Evolutionary conservation across 2,888 invertebrate genomes (phyloP), one percentile per base, ranked within the genome.

Genomic region (Netelia virgata): DNA sequence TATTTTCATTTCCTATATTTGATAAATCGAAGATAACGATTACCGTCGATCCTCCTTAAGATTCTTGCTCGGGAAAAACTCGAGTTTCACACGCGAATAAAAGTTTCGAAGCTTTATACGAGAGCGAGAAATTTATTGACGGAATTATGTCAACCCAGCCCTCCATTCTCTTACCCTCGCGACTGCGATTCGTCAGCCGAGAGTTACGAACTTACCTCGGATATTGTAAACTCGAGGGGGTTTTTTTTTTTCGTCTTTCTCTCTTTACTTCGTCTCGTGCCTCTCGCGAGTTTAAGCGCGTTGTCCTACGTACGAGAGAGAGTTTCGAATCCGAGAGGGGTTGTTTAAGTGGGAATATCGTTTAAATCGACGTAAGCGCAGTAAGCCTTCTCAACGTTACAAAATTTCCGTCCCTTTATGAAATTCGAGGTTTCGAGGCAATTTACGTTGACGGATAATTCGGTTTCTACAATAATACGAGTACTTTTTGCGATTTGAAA

Each of bases 191-290:
- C 55, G 43, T 66, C 66, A 23, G 43, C 76, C 28, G 28, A 28
- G 41, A 76, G 23, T 57, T 76, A 66, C 66, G n/a, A 76, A 68
- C 66, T 57, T 16, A 0, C 3, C 16, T 9, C 3, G 66, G 0
- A 57, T 66, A 57, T 57, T 20, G 23, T 18, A 53, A 64, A 36
- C 55, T 14, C 41, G 64, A 53, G 53, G 6, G n/a, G n/a, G n/a
- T n/a, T 5, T 28, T 28, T 28, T 28, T 23, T 3, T 28, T 28
- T 28, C 5, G 2, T 28, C 28, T 28, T 28, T 41, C 63, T 63
- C 63, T 11, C 47, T 47, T 3, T 10, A 1, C 11, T 5, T 47
- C 14, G 11, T 11, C 47, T 47, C 5, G 28, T 28, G 5, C 5
- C 11, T 47, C 47, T 10, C 47, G 47, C 47, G 11, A 14, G 14